phyloP scores from a whole-genome alignment of 2,888 invertebrate species.

The Microctonus brassicae region DNA sequence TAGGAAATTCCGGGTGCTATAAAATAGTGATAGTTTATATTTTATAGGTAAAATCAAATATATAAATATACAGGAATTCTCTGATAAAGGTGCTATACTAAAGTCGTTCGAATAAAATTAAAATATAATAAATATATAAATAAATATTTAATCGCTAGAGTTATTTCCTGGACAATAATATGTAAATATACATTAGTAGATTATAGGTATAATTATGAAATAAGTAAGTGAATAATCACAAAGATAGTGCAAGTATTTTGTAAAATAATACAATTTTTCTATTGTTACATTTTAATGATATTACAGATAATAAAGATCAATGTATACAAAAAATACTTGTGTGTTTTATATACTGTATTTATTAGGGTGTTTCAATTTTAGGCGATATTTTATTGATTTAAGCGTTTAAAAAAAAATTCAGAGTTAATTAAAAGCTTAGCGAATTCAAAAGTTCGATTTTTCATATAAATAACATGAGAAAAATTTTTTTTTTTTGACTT shows the following conservation, averaged over 20 bases:
- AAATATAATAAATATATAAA: not conserved
- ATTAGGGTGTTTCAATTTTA: too few relatives aligned
- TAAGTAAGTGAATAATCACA: not conserved
- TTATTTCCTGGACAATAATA: not conserved
- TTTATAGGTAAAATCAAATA: not conserved
- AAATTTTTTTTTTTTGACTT: too few relatives aligned
- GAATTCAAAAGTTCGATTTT: too few relatives aligned
- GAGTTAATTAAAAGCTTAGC: too few relatives aligned
- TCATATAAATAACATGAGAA: too few relatives aligned
- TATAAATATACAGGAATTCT: not conserved
- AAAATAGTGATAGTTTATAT: not conserved
- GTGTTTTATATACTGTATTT: not conserved
- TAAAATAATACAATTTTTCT: not conserved
- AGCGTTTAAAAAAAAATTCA: too few relatives aligned
- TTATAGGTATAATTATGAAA: too few relatives aligned
- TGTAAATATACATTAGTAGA: not conserved
- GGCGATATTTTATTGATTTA: too few relatives aligned
- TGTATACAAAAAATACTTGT: not conserved
- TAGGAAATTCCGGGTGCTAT: not conserved
- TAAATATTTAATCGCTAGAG: not conserved
- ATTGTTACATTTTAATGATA: not conserved
- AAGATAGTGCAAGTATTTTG: not conserved
- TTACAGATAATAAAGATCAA: not conserved
- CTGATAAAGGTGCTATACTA: conserved; percentile 13
- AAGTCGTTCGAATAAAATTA: not conserved